Evolutionary conservation across 2,888 invertebrate species (phyloP).

Genomic region (Gonocerus acuteangulatus): DNA sequence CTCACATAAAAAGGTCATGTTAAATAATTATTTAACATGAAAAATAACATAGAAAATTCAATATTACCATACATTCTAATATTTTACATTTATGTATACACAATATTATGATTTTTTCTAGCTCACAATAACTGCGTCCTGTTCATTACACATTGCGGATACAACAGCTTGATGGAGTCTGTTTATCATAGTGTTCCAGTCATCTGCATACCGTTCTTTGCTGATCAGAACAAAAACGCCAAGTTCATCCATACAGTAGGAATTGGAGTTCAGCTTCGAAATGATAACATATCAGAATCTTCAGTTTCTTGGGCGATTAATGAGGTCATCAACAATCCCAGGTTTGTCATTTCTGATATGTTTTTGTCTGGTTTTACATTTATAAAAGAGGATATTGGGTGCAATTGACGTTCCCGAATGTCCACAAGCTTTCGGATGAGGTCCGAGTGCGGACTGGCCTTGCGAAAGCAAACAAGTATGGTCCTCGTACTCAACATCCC

Average conservation of each 20-base stretch:
- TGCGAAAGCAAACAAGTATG: too few relatives aligned
- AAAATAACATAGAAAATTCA: too few relatives aligned
- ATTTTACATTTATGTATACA: too few relatives aligned
- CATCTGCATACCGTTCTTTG: conserved; percentile 37
- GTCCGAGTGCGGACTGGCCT: too few relatives aligned
- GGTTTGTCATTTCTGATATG: conserved; percentile 42
- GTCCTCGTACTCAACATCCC: too few relatives aligned
- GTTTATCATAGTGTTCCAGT: conserved; percentile 36
- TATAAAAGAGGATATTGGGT: too few relatives aligned
- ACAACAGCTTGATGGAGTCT: conserved; percentile 37
- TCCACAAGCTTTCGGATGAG: too few relatives aligned
- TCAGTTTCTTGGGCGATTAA: conserved; percentile 40
- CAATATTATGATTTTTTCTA: conserved; percentile 34
- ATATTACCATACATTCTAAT: too few relatives aligned
- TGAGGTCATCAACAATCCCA: conserved; percentile 43
- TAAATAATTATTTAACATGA: too few relatives aligned
- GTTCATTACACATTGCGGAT: conserved; percentile 37
- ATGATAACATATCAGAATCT: conserved; percentile 41
- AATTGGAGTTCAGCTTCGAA: conserved; percentile 43
- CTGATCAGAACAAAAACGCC: conserved; percentile 43
- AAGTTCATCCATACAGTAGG: conserved; percentile 43
- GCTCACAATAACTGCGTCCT: conserved; percentile 39
- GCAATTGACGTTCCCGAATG: too few relatives aligned
- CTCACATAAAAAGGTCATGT: too few relatives aligned
- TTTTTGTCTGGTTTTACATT: too few relatives aligned